These are phyloP conservation scores for Lagodon rhomboides DNA, from an alignment of 2,797 vertebrate genomes.

Conservation along the genomic window DNA sequence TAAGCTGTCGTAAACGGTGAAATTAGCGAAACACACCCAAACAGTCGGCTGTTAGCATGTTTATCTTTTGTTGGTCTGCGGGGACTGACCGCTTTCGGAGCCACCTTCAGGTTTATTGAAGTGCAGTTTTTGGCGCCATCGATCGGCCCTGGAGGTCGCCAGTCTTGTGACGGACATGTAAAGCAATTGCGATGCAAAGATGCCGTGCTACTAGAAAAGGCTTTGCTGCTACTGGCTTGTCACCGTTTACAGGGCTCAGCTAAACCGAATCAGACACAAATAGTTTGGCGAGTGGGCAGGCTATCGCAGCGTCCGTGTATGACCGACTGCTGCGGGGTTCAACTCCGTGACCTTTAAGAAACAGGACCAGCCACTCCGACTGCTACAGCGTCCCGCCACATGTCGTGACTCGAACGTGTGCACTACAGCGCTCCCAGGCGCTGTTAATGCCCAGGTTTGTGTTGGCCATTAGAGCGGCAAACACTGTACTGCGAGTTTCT, in stretches of 20 bases:
- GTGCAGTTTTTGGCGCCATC: no score
- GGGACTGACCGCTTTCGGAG: no score
- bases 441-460: conserved; percentile 44
- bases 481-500: conserved; percentile 36
- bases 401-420: conserved; percentile 48
- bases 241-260: neutral
- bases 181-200: neutral
- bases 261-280: conserved; percentile 22
- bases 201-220: neutral
- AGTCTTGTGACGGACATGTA: neutral
- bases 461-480: conserved; percentile 44
- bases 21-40: no score
- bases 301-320: neutral
- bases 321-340: conserved; percentile 27
- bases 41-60: no score
- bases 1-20: no score
- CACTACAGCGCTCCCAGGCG: conserved; percentile 30
- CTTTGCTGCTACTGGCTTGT: conserved; percentile 17
- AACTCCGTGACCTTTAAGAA: conserved; percentile 54
- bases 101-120: no score
- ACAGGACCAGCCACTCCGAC: conserved; percentile 33
- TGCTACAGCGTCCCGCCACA: conserved; percentile 15
- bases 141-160: no score
- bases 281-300: neutral
- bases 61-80: no score